Percentiles rank a stretch among this genome's conserved stretches.
These are phyloP conservation scores for Frankliniella fusca DNA, from an alignment of 2,888 invertebrate genomes.

Conservation along the genomic window DNA sequence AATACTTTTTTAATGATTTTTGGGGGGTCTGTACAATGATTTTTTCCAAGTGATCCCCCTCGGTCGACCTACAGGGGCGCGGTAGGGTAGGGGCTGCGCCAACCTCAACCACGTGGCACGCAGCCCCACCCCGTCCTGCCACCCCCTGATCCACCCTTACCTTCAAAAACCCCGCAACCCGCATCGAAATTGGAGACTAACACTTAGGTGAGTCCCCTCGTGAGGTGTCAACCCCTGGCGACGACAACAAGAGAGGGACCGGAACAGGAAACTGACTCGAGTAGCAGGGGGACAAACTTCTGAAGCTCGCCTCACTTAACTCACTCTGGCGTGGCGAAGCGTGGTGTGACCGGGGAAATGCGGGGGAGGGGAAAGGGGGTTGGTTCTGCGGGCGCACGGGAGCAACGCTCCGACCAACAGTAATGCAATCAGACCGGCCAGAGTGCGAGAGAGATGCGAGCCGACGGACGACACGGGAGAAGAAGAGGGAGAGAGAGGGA, in stretches of 20 bases:
- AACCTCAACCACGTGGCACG: not conserved
- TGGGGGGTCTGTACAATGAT: too few relatives aligned
- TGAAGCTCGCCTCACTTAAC: not conserved
- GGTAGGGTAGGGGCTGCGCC: too few relatives aligned
- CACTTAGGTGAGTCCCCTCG: too few relatives aligned
- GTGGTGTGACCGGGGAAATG: not conserved
- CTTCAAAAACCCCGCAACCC: too few relatives aligned
- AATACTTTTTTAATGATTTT: too few relatives aligned
- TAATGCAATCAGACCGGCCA: slow-evolving; percentile 17
- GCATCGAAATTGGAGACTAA: too few relatives aligned
- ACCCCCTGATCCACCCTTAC: not conserved
- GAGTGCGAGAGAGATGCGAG: not conserved
- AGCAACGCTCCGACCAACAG: not conserved
- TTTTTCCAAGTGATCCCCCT: too few relatives aligned
- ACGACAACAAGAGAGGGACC: not conserved
- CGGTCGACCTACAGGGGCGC: too few relatives aligned
- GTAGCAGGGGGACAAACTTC: not conserved
- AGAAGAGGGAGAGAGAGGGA: not conserved
- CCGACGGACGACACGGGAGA: too few relatives aligned
- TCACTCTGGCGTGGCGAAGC: not conserved
- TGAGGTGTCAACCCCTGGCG: not conserved
- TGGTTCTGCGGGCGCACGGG: not conserved
- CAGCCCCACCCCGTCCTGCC: not conserved
- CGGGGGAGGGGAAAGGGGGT: not conserved
- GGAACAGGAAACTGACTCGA: not conserved